Conservation (phyloP, 2,888 invertebrate genomes). For the Galerucella calmariensis region DNA sequence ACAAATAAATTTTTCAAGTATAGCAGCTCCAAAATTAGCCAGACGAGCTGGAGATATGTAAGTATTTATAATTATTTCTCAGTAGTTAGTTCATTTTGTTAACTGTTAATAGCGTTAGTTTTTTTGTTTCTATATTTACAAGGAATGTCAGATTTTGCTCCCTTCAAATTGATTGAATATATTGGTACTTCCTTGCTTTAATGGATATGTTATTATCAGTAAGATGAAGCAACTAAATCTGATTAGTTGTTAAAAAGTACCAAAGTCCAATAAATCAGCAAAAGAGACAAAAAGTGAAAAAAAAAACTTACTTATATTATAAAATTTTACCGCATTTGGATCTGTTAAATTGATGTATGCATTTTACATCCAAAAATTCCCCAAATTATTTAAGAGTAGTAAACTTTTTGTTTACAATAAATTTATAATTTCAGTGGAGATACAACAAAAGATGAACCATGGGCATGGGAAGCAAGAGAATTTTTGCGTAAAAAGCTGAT, state of each 20-base stretch:
- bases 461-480: conserved; percentile 98
- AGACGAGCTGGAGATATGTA: conserved; percentile 73
- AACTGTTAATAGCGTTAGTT: not conserved
- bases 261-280: no score
- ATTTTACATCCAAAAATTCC: no score
- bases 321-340: no score
- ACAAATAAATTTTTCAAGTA: conserved; percentile 88
- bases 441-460: conserved; percentile 89
- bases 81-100: not conserved
- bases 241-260: no score
- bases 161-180: not conserved
- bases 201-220: no score
- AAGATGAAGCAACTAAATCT: no score
- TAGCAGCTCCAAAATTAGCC: conserved; percentile 92
- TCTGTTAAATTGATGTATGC: no score
- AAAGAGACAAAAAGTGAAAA: no score
- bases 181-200: no score
- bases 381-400: not conserved
- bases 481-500: conserved; percentile 92
- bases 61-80: conserved; percentile 24
- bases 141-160: not conserved
- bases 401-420: not conserved
- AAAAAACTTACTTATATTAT: not conserved
- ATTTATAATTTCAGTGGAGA: conserved; percentile 66
- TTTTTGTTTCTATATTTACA: not conserved